Base-by-base conservation (phyloP, 2,797 vertebrate species). In the Picus viridis region DNA sequence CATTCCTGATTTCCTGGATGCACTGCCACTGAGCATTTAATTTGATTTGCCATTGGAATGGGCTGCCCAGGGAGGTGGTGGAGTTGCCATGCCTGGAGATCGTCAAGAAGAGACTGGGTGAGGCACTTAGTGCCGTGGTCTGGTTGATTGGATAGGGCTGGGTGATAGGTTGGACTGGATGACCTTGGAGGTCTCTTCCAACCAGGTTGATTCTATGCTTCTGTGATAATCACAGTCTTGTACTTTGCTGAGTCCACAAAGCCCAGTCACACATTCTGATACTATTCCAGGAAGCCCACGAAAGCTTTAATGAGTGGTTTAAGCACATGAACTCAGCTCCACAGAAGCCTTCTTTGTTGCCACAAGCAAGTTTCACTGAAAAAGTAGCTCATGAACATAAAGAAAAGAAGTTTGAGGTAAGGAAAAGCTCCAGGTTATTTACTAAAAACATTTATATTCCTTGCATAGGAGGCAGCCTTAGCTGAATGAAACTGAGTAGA, bases 241-340 rank as follows among this genome's bases (percentile, higher is more conserved):
- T 70, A 49, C 88, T 63, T 45, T 11, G 9, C 29, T 36, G 22
- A 88, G 29, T 78, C 26, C 69, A 83, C 95, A 92, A 49, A 59
- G 59, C 89, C 43, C 27, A 67, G 91, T 83, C 14, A 1, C 30
- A 64, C 41, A 92, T 95, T 90, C 71, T 39, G 62, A 64, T 70
- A n/a, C 49, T 89, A 96, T 95, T 43, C 83, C 92, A 98, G 98
- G 98, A 98, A 97, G 98, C 98, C 72, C 98, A 98, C 16, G 99
- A 99, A 97, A 98, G 98, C 4, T 99, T 99, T 97, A 99, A 98
- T 29, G 98, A 99, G 39, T 99, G 99, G 99, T 99, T 99, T 97
- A 98, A 98, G 89, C 99, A 99, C 96, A 99, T 98, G 95, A 99
- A 98, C 91, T 98, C 98, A 2, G 98, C 98, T 79, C 99, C 99